Percentiles rank a stretch among this genome's conserved stretches.
Conservation (phyloP, 1,140 invertebrate genomes). For the Pissodes strobi region DNA sequence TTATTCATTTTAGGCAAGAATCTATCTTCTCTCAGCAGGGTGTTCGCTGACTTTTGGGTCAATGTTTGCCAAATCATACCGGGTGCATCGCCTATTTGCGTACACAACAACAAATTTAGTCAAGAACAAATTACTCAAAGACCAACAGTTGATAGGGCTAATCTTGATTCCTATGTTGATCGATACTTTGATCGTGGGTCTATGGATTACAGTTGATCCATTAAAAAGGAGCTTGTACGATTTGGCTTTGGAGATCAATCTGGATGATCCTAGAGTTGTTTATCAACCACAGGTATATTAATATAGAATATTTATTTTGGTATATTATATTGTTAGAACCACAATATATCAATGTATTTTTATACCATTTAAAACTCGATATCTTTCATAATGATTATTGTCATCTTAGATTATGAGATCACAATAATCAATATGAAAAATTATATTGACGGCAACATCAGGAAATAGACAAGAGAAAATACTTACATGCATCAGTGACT, state of each 20-base stretch:
- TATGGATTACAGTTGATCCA: constrained; percentile 82
- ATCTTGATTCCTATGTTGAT: constrained; percentile 78
- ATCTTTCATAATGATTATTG: too few species aligned
- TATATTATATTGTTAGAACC: too few species aligned
- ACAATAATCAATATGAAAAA: too few species aligned
- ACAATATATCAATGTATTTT: too few species aligned
- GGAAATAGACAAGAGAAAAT: too few species aligned
- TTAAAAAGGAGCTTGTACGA: constrained; percentile 84
- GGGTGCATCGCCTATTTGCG: constrained; percentile 85
- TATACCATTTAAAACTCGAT: too few species aligned
- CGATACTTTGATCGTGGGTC: constrained; percentile 76
- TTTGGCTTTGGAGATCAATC: constrained; percentile 78
- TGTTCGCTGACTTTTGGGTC: constrained; percentile 87
- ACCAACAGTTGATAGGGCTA: constrained; percentile 79
- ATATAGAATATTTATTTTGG: too few species aligned
- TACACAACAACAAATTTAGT: constrained; percentile 53
- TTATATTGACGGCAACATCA: too few species aligned
- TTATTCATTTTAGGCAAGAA: constrained; percentile 78
- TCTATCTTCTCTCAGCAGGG: constrained; percentile 83
- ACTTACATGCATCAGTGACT: too few species aligned
- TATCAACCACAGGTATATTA: constrained; percentile 89
- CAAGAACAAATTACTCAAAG: constrained; percentile 76
- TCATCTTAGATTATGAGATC: too few species aligned
- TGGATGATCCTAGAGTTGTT: constrained; percentile 75
- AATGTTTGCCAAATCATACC: constrained; percentile 88